Conservation (phyloP, 2,797 vertebrate genomes). For the Nothura maculosa region DNA sequence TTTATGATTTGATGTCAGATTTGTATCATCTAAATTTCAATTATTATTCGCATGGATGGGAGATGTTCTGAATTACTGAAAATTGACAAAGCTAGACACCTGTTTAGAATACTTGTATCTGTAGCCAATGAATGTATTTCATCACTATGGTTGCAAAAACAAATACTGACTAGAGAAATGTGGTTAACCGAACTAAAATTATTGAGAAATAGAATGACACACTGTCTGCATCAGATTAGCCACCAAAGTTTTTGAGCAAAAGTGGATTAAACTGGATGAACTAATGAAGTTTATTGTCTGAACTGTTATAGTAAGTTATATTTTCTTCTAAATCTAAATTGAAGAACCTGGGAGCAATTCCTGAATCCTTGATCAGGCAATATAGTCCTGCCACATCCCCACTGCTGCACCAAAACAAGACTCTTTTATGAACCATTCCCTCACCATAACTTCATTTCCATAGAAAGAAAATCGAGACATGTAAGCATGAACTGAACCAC, state of each 20-base stretch:
- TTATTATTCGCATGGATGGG: background rate
- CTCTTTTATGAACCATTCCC: background rate
- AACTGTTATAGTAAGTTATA: background rate
- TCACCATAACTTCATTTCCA: slow-evolving; percentile 17
- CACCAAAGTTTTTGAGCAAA: background rate
- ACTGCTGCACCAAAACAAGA: background rate
- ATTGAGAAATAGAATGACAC: slow-evolving; percentile 61
- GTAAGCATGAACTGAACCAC: background rate
- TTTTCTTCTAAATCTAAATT: slow-evolving; percentile 29
- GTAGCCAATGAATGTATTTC: slow-evolving; percentile 32
- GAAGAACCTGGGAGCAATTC: slow-evolving; percentile 5
- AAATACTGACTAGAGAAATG: slow-evolving; percentile 42
- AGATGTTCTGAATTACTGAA: slow-evolving; percentile 8
- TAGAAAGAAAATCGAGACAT: background rate
- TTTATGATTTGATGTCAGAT: background rate
- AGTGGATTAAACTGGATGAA: slow-evolving; percentile 47
- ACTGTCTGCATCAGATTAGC: slow-evolving; percentile 39
- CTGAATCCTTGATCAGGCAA: background rate
- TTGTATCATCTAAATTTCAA: background rate
- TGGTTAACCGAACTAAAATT: slow-evolving; percentile 42
- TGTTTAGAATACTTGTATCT: slow-evolving; percentile 1
- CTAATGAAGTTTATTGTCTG: background rate
- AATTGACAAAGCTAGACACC: slow-evolving; percentile 46
- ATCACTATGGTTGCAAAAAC: slow-evolving; percentile 40
- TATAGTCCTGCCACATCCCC: background rate